Evolutionary conservation across 2,797 vertebrate genomes (phyloP), one percentile per base, ranked within the genome.

Genomic region (Peromyscus eremicus): DNA sequence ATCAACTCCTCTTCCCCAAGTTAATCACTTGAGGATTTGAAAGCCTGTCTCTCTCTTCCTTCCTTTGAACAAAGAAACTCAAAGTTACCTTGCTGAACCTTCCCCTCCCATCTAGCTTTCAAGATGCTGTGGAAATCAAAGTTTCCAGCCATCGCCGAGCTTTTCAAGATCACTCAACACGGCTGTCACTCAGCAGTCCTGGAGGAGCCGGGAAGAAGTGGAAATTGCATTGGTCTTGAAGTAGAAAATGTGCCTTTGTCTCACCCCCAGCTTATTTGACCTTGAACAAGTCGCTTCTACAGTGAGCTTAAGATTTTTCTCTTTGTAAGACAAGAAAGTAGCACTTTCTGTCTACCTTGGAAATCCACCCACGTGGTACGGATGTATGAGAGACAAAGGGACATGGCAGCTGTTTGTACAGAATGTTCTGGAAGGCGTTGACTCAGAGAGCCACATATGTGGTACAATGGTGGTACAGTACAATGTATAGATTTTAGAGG

Each of bases 41-140:
- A 95, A 93, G 80, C 13, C 11, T 85, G 9, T 91, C 62, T 96
- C 85, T 90, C 46, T 92, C 32, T 96, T 88, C 82, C 76, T 93
- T 82, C 92, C 62, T 96, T 92, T 92, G 95, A 96, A 94, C 84
- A 97, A 96, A 95, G 92, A 93, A 92, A 96, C 92, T 93, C 92
- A 70, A 85, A 94, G 84, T 96, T 97, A 94, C 87, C 92, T 96
- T 94, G 91, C 57, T 76, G 91, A 96, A 94, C 55, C 92, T 94
- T 95, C 89, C 77, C 49, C 64, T 86, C 94, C 90, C 92, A 96
- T 76, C 83, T 70, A 91, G 88, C 77, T 97, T 94, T 96, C 85
- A 94, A 97, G 95, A 91, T 85, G 92, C 82, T 95, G 84, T 96
- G 19, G 13, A 94, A 97, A 97, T 94, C 85, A 89, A 70, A 94